phyloP scores from a whole-genome alignment of 2,797 vertebrate species.

The Liparis tanakae region DNA sequence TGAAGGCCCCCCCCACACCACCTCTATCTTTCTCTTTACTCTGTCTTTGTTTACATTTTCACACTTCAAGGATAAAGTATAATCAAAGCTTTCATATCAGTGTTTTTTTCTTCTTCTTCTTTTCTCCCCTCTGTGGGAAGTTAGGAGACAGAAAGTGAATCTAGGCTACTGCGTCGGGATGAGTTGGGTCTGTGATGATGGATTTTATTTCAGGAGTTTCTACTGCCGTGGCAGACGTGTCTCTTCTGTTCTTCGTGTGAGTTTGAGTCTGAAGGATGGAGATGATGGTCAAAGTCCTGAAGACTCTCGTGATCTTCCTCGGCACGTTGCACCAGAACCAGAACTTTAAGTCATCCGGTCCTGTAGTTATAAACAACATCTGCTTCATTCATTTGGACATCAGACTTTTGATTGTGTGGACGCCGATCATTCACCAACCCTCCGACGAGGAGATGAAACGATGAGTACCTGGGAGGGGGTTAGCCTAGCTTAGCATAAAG shows the following conservation, averaged over 20 bases:
- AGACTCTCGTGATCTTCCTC: background rate
- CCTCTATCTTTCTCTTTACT: background rate
- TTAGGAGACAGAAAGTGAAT: conserved; percentile 58
- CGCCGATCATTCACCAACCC: background rate
- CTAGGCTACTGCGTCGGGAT: conserved; percentile 51
- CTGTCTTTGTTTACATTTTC: conserved; percentile 66
- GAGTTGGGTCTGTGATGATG: conserved; percentile 48
- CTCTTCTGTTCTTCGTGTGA: conserved; percentile 6
- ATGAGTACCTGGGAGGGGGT: background rate
- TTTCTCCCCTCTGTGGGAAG: conserved; percentile 23
- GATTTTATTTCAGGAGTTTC: conserved; percentile 57
- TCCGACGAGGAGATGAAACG: background rate
- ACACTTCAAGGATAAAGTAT: conserved; percentile 71
- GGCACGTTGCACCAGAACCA: background rate
- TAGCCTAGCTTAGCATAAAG: background rate
- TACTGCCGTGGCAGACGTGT: conserved; percentile 21
- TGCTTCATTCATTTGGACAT: background rate
- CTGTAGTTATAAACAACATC: background rate
- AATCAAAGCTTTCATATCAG: conserved; percentile 68
- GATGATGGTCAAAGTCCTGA: background rate
- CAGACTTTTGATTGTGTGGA: background rate
- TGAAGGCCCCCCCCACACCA: conserved; percentile 40
- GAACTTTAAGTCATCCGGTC: background rate
- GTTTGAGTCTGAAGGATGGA: background rate
- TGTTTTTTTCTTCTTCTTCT: conserved; percentile 12